Evolutionary conservation across 2,888 invertebrate species (phyloP).

Genomic region (Acutogordius australiensis): DNA sequence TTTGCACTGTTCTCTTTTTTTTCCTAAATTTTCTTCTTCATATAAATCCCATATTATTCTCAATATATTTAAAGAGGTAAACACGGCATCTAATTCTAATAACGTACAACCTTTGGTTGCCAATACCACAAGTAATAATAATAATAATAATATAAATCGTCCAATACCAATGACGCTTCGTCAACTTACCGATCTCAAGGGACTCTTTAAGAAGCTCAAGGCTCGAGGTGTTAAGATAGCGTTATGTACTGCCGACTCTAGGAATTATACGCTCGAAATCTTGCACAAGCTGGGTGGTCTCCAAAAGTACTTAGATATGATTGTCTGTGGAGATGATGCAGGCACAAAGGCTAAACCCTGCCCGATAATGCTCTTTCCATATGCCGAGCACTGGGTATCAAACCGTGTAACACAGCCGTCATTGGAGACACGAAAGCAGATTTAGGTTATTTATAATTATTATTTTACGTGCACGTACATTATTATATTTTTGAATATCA

Average conservation of each 20-base stretch:
- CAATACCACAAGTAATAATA: too few relatives aligned
- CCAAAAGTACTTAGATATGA: conserved; percentile 21
- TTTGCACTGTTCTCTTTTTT: too few relatives aligned
- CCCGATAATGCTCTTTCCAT: conserved; percentile 24
- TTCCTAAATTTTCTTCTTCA: too few relatives aligned
- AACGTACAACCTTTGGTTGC: too few relatives aligned
- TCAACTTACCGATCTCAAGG: not conserved
- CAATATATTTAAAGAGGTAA: too few relatives aligned
- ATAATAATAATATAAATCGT: too few relatives aligned
- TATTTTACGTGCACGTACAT: too few relatives aligned
- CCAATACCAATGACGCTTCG: not conserved
- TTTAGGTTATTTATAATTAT: too few relatives aligned
- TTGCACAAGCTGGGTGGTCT: conserved; percentile 15
- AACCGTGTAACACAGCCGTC: conserved; percentile 22
- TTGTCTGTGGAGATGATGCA: conserved; percentile 26
- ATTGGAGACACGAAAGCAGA: conserved; percentile 27
- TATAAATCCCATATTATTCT: too few relatives aligned
- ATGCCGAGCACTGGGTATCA: conserved; percentile 19
- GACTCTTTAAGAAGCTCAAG: conserved; percentile 15
- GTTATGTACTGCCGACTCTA: conserved; percentile 25
- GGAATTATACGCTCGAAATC: conserved; percentile 16
- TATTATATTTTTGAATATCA: too few relatives aligned
- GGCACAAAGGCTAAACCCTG: conserved; percentile 24
- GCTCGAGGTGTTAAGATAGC: conserved; percentile 24
- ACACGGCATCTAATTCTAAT: too few relatives aligned